Percentiles rank a stretch among this genome's conserved stretches.
phyloP scores from a whole-genome alignment of 1,140 invertebrate species.

The Drosophila takahashii region DNA sequence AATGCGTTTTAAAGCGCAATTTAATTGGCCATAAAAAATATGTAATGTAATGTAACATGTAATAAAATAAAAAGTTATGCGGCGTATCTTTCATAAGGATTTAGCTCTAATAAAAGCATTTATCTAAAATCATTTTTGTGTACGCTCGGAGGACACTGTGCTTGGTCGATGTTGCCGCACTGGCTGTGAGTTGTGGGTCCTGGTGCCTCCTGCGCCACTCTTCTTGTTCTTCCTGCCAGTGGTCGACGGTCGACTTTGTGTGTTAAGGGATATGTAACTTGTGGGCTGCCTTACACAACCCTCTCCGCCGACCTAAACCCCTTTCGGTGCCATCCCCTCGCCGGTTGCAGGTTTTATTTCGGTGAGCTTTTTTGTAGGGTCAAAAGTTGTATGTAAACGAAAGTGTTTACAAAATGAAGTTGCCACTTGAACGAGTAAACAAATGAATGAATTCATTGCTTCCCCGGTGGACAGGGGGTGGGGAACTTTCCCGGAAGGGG shows the following conservation, averaged over 20 bases:
- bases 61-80: no score
- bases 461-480: slow-evolving; percentile 20
- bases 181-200: slow-evolving; percentile 41
- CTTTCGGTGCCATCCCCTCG: not conserved
- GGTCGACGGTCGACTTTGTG: slow-evolving; percentile 69
- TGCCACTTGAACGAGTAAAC: slow-evolving; percentile 82
- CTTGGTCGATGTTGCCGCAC: slow-evolving; percentile 26
- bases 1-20: no score
- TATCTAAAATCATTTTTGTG: no score
- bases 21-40: no score
- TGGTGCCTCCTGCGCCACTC: slow-evolving; percentile 23
- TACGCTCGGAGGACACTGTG: slow-evolving; percentile 17
- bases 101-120: no score
- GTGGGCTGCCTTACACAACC: slow-evolving; percentile 72
- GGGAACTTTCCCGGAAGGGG: no score
- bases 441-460: slow-evolving; percentile 83
- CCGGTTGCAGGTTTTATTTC: slow-evolving; percentile 50
- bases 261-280: slow-evolving; percentile 80
- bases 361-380: slow-evolving; percentile 42
- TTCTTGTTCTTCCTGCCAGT: slow-evolving; percentile 13
- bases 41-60: no score
- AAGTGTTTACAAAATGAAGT: slow-evolving; percentile 83
- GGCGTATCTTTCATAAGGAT: no score
- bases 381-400: slow-evolving; percentile 82
- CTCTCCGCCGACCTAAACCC: not conserved